Percentiles rank a stretch among this genome's conserved stretches.
These are phyloP conservation scores for Ophraella communa DNA, from an alignment of 2,888 invertebrate genomes.

Conservation along the genomic window DNA sequence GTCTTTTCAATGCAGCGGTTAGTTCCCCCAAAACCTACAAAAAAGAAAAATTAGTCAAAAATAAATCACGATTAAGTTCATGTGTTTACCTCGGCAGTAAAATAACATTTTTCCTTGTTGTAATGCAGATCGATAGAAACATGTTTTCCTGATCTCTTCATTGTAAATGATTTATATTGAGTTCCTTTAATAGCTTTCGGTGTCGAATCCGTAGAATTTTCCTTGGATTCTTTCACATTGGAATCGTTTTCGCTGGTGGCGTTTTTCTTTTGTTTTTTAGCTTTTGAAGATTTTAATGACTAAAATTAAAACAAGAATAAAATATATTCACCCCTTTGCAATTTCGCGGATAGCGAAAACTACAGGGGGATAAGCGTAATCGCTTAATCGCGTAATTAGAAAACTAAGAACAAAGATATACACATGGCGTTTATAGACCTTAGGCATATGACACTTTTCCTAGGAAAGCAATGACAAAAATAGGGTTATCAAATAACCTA, in stretches of 20 bases:
- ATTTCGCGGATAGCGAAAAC: too few species aligned
- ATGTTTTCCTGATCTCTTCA: slow-evolving; percentile 45
- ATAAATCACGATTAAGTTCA: background rate
- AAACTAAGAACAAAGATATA: too few species aligned
- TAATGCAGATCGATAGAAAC: slow-evolving; percentile 46
- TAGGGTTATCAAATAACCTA: too few species aligned
- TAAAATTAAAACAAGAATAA: too few species aligned
- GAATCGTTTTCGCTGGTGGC: background rate
- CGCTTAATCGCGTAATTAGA: too few species aligned
- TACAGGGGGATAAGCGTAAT: too few species aligned
- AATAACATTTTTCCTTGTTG: slow-evolving; percentile 39
- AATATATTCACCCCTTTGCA: too few species aligned
- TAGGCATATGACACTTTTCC: too few species aligned
- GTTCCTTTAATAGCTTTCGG: slow-evolving; percentile 28
- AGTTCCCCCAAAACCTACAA: slow-evolving; percentile 80
- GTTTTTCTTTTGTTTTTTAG: slow-evolving; percentile 33
- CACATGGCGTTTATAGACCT: too few species aligned
- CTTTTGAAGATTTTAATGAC: slow-evolving; percentile 8
- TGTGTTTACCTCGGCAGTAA: slow-evolving; percentile 39
- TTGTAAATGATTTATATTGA: slow-evolving; percentile 43
- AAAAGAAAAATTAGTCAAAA: slow-evolving; percentile 11
- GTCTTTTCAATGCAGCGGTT: slow-evolving; percentile 69
- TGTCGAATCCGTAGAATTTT: slow-evolving; percentile 12
- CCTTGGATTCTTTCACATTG: slow-evolving; percentile 2
- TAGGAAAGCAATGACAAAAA: too few species aligned